These are phyloP conservation scores for Felis chaus DNA, from an alignment of 2,113 vertebrate genomes.

Conservation along the genomic window DNA sequence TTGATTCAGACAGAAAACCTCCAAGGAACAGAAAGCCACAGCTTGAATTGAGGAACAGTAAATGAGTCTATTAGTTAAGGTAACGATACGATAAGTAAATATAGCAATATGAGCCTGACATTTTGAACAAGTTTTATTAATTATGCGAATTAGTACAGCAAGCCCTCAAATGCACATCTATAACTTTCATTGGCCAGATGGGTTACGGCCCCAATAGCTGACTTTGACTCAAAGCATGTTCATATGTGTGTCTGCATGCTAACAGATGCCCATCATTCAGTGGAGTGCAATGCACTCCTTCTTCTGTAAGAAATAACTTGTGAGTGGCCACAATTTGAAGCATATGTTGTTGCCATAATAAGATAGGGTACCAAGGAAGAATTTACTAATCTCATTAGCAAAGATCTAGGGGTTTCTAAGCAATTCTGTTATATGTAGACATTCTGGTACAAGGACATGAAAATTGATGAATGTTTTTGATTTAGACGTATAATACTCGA, in stretches of 20 bases:
- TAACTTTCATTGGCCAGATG: slow-evolving; percentile 62
- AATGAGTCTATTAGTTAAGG: slow-evolving; percentile 30
- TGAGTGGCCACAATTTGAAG: slow-evolving; percentile 55
- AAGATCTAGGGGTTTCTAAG: slow-evolving; percentile 58
- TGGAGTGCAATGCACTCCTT: slow-evolving; percentile 58
- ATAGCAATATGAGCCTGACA: neutral
- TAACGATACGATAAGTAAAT: slow-evolving; percentile 16
- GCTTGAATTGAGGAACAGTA: slow-evolving; percentile 13
- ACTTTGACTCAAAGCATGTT: slow-evolving; percentile 43
- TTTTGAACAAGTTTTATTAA: slow-evolving; percentile 64
- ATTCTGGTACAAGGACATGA: slow-evolving; percentile 41
- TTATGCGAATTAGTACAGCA: slow-evolving; percentile 51
- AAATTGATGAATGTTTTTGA: slow-evolving; percentile 59
- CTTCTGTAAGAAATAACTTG: slow-evolving; percentile 62
- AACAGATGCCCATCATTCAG: slow-evolving; percentile 61
- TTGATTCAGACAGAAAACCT: slow-evolving; percentile 32
- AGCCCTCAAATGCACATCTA: slow-evolving; percentile 25
- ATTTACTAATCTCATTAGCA: slow-evolving; percentile 63
- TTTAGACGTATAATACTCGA: slow-evolving; percentile 32
- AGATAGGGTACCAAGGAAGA: slow-evolving; percentile 56
- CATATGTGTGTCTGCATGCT: slow-evolving; percentile 33
- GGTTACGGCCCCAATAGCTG: neutral
- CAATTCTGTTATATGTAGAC: slow-evolving; percentile 53
- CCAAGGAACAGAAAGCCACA: slow-evolving; percentile 19
- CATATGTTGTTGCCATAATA: slow-evolving; percentile 66